These are phyloP conservation scores for Samia ricini DNA, from an alignment of 1,140 invertebrate genomes.

Conservation along the genomic window DNA sequence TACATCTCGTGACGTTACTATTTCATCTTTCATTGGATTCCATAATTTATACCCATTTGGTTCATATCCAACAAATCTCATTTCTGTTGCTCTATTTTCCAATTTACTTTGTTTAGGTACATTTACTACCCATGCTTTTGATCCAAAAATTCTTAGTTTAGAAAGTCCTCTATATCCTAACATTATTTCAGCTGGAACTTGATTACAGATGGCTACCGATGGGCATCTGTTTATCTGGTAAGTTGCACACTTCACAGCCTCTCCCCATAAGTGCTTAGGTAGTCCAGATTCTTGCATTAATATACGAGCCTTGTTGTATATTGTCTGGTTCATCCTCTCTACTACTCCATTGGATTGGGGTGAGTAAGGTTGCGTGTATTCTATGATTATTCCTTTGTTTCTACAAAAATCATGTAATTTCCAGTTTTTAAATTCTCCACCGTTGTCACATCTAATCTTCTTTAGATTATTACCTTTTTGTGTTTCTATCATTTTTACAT, in stretches of 20 bases:
- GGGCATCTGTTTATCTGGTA: conserved; percentile 27
- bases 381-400: conserved; percentile 25
- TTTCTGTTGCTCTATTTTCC: conserved; percentile 15
- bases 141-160: conserved; percentile 26
- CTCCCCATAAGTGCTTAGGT: conserved; percentile 26
- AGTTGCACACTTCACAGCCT: conserved; percentile 24
- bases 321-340: conserved; percentile 28
- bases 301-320: conserved; percentile 23
- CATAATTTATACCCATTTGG: conserved; percentile 25
- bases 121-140: conserved; percentile 13
- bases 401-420: conserved; percentile 9
- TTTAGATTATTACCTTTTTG: conserved; percentile 18
- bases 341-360: conserved; percentile 25
- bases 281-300: conserved; percentile 20
- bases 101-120: conserved; percentile 22
- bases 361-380: conserved; percentile 23
- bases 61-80: conserved; percentile 30
- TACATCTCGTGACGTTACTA: conserved; percentile 25
- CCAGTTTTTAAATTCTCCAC: conserved; percentile 18
- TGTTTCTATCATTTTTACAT: conserved; percentile 20
- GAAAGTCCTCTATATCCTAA: conserved; percentile 11
- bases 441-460: conserved; percentile 27
- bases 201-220: conserved; percentile 9
- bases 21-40: conserved; percentile 20
- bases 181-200: conserved; percentile 15